A percentile compares a stretch with the other conserved stretches of the same genome.
Evolutionary conservation across 1,140 invertebrate genomes (phyloP).

Genomic region (Choristoneura fumiferana): DNA sequence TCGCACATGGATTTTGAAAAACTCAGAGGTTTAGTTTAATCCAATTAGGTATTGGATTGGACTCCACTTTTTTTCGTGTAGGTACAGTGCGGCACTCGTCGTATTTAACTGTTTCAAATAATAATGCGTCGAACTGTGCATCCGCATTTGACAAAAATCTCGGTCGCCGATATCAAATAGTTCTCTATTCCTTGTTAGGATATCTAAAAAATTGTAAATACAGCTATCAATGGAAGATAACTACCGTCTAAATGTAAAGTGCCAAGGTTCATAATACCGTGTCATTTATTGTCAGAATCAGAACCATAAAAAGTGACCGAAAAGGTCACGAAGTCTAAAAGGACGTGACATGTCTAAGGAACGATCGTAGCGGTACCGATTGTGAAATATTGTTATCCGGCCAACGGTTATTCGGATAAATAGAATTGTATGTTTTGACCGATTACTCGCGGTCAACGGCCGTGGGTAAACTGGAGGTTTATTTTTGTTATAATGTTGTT

Average conservation of each 20-base stretch:
- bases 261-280: neutral
- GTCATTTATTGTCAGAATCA: neutral
- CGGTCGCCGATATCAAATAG: neutral
- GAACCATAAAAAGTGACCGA: slow-evolving; percentile 8
- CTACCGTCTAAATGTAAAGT: neutral
- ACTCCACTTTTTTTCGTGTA: no score
- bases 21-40: no score
- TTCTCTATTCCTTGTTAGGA: neutral
- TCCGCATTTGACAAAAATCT: neutral
- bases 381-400: slow-evolving; percentile 12
- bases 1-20: no score
- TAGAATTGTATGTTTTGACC: slow-evolving; percentile 13
- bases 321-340: slow-evolving; percentile 8
- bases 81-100: no score
- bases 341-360: slow-evolving; percentile 9
- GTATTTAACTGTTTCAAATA: no score
- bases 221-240: neutral
- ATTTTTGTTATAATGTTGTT: neutral
- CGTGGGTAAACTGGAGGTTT: slow-evolving; percentile 5
- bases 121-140: no score
- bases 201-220: neutral
- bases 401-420: slow-evolving; percentile 3
- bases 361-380: slow-evolving; percentile 10
- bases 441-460: slow-evolving; percentile 2
- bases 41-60: no score